Percentiles rank a stretch among this genome's conserved stretches.
These are phyloP conservation scores for Drosophila punjabiensis DNA, from an alignment of 1,140 invertebrate genomes.

Conservation along the genomic window DNA sequence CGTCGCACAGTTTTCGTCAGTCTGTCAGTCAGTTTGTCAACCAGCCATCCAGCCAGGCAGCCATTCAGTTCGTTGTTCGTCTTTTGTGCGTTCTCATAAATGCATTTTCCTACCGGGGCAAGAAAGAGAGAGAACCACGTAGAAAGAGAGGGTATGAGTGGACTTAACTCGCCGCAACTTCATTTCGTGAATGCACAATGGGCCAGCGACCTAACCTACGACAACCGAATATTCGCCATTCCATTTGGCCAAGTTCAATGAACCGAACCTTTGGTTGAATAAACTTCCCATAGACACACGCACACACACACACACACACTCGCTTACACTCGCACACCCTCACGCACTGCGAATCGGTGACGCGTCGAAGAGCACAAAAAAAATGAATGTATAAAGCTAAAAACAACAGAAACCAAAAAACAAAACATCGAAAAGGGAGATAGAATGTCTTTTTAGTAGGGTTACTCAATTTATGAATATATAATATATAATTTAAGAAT, in stretches of 20 bases:
- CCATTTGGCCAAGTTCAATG: conserved; percentile 83
- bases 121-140: conserved; percentile 16
- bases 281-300: conserved; percentile 66
- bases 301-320: conserved; percentile 5
- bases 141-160: conserved; percentile 31
- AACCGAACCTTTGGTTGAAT: conserved; percentile 81
- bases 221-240: conserved; percentile 83
- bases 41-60: conserved; percentile 40
- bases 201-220: conserved; percentile 73
- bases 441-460: conserved; percentile 63
- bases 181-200: conserved; percentile 81
- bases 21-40: conserved; percentile 61
- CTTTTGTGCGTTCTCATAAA: conserved; percentile 67
- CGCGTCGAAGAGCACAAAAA: conserved; percentile 70
- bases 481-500: conserved; percentile 4
- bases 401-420: conserved; percentile 60
- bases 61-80: conserved; percentile 48
- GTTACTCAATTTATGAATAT: conserved; percentile 26
- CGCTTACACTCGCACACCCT: conserved; percentile 20
- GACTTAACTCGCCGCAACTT: conserved; percentile 79
- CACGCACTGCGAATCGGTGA: conserved; percentile 56
- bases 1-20: conserved; percentile 67
- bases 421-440: conserved; percentile 61
- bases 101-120: conserved; percentile 10
- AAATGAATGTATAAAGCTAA: conserved; percentile 27